Base-by-base conservation (phyloP, 30 jellyfish, hydroid and myxozoan genomes). In the Phacellophora camtschatica region DNA sequence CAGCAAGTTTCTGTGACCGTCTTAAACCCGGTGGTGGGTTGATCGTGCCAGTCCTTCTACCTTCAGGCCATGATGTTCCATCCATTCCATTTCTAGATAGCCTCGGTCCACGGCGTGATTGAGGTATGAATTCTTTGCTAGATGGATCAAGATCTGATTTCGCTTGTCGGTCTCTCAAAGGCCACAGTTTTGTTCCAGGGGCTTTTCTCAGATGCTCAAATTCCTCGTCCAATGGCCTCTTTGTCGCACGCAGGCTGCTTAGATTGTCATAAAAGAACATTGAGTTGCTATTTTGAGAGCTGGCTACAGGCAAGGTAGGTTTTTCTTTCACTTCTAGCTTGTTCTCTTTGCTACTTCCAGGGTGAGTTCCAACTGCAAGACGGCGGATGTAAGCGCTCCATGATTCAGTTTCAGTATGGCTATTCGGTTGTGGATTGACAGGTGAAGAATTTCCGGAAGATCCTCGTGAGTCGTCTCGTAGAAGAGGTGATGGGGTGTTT, bases 251-350 rank as follows among this genome's bases (percentile, higher is more conserved):
- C 66, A 94, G 75, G 51, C 99, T 94, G 76, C 95, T 81, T 33
- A 94, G 88, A 39, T 94, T 94, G 73, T 94, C 99, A 36, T 94
- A 94, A 74, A 58, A 94, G 51, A 94, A 94, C 99, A 94, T 94
- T 19, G 99, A 94, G 76, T 81, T 86, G 81, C 90, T 95, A 42
- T 86, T 76, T 45, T 66, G 87, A 25, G 96, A 27, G 37, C 61
- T 41, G 0, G 84, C 12, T 16, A 50, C 49, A 0, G 82, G 91
- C 13, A 80, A 57, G 32, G 35, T 34, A 12, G 83, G 84, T 54
- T 53, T 73, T 25, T 28, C 75, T 36, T 73, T 73, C 15, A 66
- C 4, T 37, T 76, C 41, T 15, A 22, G 70, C 36, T 66, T 80
- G 18, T 77, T n/a, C 33, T 62, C 73, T 12, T 51, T 48, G 37